A percentile compares a stretch with the other conserved stretches of the same genome.
phyloP scores from a whole-genome alignment of 2,113 vertebrate genomes.

The Nanger granti region DNA sequence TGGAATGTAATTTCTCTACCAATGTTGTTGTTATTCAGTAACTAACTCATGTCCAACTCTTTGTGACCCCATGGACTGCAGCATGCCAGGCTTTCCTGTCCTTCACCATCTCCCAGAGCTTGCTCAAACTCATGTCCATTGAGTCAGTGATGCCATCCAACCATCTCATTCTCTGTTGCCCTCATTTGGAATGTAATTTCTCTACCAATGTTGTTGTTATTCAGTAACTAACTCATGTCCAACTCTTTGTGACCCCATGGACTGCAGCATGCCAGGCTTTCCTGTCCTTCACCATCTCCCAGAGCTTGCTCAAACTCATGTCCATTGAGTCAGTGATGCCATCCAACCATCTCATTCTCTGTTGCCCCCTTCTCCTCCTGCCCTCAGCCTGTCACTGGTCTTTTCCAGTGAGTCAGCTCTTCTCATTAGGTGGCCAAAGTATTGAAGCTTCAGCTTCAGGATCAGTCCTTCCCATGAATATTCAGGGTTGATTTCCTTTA shows the following conservation, averaged over 20 bases:
- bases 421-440: background rate
- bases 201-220: background rate
- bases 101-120: background rate
- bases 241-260: background rate
- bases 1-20: background rate
- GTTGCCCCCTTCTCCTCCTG: background rate
- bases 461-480: background rate
- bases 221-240: background rate
- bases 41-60: background rate
- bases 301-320: background rate
- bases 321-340: background rate
- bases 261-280: background rate
- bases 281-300: background rate
- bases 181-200: background rate
- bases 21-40: background rate
- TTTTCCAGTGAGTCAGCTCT: background rate
- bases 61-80: background rate
- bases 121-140: background rate
- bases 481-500: background rate
- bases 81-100: background rate
- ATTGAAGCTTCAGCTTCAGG: background rate
- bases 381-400: background rate
- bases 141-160: background rate
- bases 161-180: background rate
- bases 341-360: background rate